These are phyloP conservation scores for Cheilosia vernalis DNA, from an alignment of 2,888 invertebrate genomes.

Conservation along the genomic window DNA sequence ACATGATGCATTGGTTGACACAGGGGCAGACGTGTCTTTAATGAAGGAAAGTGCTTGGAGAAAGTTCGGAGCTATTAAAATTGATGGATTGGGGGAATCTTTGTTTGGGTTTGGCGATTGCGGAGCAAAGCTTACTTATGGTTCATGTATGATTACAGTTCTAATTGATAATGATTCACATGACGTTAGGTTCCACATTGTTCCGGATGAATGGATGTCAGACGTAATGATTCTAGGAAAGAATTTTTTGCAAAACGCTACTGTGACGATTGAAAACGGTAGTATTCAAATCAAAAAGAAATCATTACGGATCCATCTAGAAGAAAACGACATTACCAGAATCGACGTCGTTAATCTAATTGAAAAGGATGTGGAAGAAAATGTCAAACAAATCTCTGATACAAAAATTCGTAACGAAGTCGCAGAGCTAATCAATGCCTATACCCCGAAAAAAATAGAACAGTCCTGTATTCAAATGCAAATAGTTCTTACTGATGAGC, in stretches of 20 bases:
- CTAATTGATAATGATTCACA: constrained; percentile 2
- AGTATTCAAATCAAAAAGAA: constrained; percentile 1
- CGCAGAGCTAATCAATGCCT: not conserved
- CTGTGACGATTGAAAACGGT: not conserved
- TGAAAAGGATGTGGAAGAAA: not conserved
- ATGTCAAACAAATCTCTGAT: constrained; percentile 1
- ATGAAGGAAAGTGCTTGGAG: constrained; percentile 40
- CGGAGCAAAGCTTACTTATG: constrained; percentile 20
- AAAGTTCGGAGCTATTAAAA: constrained; percentile 7
- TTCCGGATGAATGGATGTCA: constrained; percentile 19
- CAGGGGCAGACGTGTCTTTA: constrained; percentile 25
- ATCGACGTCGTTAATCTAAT: not conserved
- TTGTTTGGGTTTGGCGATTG: constrained; percentile 29
- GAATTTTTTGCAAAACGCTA: constrained; percentile 2
- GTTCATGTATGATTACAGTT: constrained; percentile 20
- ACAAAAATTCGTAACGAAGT: not conserved
- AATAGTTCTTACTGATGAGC: constrained; percentile 2
- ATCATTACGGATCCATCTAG: not conserved
- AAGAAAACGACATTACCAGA: constrained; percentile 15
- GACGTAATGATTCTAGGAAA: not conserved
- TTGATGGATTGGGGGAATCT: constrained; percentile 19
- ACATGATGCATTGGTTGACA: constrained; percentile 25
- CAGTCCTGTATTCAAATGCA: too few relatives aligned
- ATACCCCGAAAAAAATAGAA: not conserved
- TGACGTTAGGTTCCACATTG: constrained; percentile 30